Evolutionary conservation across 2,797 vertebrate genomes (phyloP), one percentile per base, ranked within the genome.

Genomic region (Centropyge bicolor): DNA sequence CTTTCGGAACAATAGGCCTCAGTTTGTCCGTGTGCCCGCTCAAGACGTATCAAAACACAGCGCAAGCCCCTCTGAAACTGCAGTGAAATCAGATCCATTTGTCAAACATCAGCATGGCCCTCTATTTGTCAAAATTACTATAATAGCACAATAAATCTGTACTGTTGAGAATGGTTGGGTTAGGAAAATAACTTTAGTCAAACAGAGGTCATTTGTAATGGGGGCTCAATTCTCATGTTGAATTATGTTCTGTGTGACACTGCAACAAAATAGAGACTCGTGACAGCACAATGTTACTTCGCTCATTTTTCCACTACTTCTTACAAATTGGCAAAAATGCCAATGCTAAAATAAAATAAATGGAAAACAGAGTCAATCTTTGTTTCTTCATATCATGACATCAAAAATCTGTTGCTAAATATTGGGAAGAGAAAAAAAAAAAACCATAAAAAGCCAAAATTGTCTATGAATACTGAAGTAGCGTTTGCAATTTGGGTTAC

Each of bases 61-160:
- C 67, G 60, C 71, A 67, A 70, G 67, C 88, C 90, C 84, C 81
- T 62, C 66, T 69, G 63, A 90, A 91, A 80, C 82, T 49, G 22
- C 51, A 70, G 73, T 86, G 90, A 93, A 92, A 93, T 89, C 82
- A 85, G 68, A 90, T 83, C 88, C 71, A 78, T 84, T 87, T 69
- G 78, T 84, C 84, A 92, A 89, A 90, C 87, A 87, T 88, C 57
- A 78, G 82, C 82, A 52, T 59, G 74, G 60, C 74, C 55, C 73
- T 87, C 69, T 52, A 59, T 81, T 85, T 87, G 78, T 89, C 75
- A 79, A 68, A 82, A 80, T 85, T 69, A 78, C 73, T 78, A 41
- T 76, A 83, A 82, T 69, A 81, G 75, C 62, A 63, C 78, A 91
- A 90, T 89, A 89, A 90, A 86, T 74, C 49, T 75, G 57, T 64